Percentiles rank a stretch among this genome's conserved stretches.
Conservation (phyloP, 1,140 invertebrate genomes). For the Pachyrhynchus sulphureomaculatus region DNA sequence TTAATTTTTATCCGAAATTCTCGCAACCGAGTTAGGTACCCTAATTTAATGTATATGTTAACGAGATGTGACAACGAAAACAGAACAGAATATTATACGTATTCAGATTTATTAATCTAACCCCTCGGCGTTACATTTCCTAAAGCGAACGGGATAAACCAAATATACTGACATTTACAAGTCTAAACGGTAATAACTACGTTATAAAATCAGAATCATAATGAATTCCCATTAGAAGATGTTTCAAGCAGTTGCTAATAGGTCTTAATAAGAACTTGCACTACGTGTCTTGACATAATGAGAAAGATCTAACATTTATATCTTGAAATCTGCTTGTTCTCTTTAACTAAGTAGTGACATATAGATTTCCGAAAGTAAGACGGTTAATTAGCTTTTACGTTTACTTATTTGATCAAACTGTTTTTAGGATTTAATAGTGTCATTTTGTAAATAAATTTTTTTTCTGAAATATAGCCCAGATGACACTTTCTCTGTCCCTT, state of each 20-base stretch:
- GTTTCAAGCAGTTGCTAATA: conserved; percentile 2
- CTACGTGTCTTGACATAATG: not conserved
- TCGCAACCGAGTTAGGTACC: not conserved
- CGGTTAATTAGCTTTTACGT: too few relatives aligned
- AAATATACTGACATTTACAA: conserved; percentile 8
- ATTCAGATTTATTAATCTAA: conserved; percentile 3
- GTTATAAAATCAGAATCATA: conserved; percentile 10
- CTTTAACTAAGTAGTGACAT: too few relatives aligned
- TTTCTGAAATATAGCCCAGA: too few relatives aligned
- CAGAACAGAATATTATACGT: conserved; percentile 1
- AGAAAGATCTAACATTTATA: not conserved
- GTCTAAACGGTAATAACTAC: conserved; percentile 6
- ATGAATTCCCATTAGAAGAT: conserved; percentile 5
- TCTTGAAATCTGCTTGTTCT: too few relatives aligned
- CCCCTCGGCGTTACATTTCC: not conserved
- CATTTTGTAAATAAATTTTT: too few relatives aligned
- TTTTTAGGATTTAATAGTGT: too few relatives aligned
- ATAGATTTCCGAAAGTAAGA: too few relatives aligned
- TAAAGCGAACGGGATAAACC: not conserved
- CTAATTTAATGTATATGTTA: not conserved
- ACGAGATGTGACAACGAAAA: conserved; percentile 1
- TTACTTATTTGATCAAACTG: too few relatives aligned
- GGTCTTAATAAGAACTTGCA: not conserved
- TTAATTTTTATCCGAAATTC: not conserved
- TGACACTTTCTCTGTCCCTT: too few relatives aligned